Evolutionary conservation across 2,113 vertebrate species (phyloP).

Genomic region (Aptenodytes patagonicus): DNA sequence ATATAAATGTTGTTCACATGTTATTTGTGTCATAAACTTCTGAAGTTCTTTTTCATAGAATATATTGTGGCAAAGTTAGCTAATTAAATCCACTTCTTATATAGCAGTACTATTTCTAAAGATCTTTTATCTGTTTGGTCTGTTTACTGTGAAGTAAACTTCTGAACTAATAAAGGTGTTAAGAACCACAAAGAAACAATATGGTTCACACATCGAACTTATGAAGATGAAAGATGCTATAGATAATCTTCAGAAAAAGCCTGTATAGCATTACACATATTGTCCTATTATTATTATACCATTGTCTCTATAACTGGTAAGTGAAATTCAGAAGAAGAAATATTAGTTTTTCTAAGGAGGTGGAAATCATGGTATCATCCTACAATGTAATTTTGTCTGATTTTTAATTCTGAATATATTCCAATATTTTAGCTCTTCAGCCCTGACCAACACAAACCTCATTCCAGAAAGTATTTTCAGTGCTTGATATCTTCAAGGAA

Average conservation of each 20-base stretch:
- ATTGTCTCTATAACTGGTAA: not conserved
- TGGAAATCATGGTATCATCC: not conserved
- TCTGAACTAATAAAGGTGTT: not conserved
- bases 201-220: not conserved
- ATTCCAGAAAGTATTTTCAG: not conserved
- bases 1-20: not conserved
- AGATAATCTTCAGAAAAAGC: not conserved
- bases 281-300: not conserved
- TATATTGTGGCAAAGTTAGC: not conserved
- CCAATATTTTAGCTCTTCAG: not conserved
- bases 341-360: not conserved
- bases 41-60: not conserved
- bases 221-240: not conserved
- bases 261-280: not conserved
- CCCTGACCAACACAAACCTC: not conserved
- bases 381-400: not conserved
- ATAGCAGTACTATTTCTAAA: not conserved
- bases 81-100: not conserved
- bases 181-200: not conserved
- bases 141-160: constrained; percentile 5
- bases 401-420: not conserved
- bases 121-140: not conserved
- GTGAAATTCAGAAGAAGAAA: not conserved
- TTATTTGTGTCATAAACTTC: not conserved
- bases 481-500: not conserved